Evolutionary conservation across 1,140 invertebrate species (phyloP).

Genomic region (Ptiloglossa arizonensis): DNA sequence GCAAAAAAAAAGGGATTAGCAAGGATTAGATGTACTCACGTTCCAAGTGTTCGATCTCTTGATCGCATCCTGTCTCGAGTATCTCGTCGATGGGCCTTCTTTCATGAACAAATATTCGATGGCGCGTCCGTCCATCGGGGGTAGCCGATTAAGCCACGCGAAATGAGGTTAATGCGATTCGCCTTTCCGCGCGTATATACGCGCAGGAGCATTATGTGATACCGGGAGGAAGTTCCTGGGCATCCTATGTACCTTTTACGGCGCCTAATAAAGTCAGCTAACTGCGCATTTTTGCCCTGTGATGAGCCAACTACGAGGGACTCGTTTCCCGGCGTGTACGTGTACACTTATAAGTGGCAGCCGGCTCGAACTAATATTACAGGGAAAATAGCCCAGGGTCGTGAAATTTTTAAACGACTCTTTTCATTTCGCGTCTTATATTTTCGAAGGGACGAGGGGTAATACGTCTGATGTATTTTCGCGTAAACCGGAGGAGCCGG

Average conservation of each 20-base stretch:
- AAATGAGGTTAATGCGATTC: conserved; percentile 67
- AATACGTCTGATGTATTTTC: neutral
- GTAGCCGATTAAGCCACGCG: conserved; percentile 33
- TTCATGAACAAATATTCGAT: neutral
- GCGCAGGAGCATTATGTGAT: conserved; percentile 57
- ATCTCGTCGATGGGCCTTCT: neutral
- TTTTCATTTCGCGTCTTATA: neutral
- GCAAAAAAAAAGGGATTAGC: no score
- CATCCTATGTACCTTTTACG: conserved; percentile 56
- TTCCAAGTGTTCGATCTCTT: no score
- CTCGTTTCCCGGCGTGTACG: neutral
- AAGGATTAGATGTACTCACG: no score
- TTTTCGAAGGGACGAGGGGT: neutral
- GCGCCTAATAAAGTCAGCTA: conserved; percentile 63
- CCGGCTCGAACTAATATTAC: conserved; percentile 10
- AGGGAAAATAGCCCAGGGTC: neutral
- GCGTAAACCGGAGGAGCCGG: neutral
- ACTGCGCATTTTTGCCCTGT: conserved; percentile 41
- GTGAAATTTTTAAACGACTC: neutral
- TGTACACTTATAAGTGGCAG: neutral
- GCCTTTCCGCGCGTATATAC: conserved; percentile 37
- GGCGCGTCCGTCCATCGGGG: neutral
- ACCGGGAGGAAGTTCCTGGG: conserved; percentile 48
- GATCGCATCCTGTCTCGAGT: no score
- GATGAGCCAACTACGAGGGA: conserved; percentile 24